A percentile compares a stretch with the other conserved stretches of the same genome.
phyloP scores from a whole-genome alignment of 2,797 vertebrate species.

The Simalia tracyae region DNA sequence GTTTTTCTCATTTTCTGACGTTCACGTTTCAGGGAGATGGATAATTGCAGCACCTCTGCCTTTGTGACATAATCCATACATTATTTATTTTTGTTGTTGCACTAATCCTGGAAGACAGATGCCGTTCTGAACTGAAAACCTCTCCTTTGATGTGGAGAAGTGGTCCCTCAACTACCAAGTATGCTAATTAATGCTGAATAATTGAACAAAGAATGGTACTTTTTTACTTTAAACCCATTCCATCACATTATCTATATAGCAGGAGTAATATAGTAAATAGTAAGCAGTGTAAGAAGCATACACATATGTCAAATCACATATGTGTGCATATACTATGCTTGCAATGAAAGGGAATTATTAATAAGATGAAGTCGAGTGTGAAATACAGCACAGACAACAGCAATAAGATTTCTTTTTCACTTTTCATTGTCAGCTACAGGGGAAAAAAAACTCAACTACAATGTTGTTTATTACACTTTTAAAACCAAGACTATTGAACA shows the following conservation, averaged over 20 bases:
- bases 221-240: slow-evolving; percentile 16
- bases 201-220: slow-evolving; percentile 66
- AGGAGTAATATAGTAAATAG: slow-evolving; percentile 49
- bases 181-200: slow-evolving; percentile 66
- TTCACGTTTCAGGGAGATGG: slow-evolving; percentile 49
- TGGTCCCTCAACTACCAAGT: slow-evolving; percentile 51
- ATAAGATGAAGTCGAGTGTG: slow-evolving; percentile 37
- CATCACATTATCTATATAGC: slow-evolving; percentile 39
- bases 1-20: slow-evolving; percentile 43
- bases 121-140: slow-evolving; percentile 54
- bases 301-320: background rate
- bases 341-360: slow-evolving; percentile 43
- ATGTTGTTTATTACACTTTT: background rate
- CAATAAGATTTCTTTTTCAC: background rate
- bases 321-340: slow-evolving; percentile 29
- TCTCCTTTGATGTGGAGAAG: slow-evolving; percentile 34
- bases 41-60: slow-evolving; percentile 44
- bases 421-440: background rate
- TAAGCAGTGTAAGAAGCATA: background rate
- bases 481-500: background rate
- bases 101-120: slow-evolving; percentile 55
- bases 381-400: slow-evolving; percentile 1
- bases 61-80: slow-evolving; percentile 55
- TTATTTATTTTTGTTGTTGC: slow-evolving; percentile 63
- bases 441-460: background rate